Base-by-base conservation (phyloP, 2,888 invertebrate species). In the Pristionchus maxplancki region DNA sequence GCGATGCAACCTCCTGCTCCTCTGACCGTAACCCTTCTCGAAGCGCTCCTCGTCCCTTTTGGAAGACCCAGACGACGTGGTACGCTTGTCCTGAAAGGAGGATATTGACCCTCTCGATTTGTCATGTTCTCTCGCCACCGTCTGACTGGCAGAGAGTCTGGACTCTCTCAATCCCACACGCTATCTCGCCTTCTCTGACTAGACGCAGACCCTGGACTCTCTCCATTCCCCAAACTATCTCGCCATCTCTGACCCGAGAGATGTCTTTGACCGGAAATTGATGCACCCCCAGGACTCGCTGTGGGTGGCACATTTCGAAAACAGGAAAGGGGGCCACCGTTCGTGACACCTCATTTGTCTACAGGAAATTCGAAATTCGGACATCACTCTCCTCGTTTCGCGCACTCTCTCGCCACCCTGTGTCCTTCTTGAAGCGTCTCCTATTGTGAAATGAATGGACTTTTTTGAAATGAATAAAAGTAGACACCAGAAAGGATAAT, bases 51-150 rank as follows among this genome's bases (percentile, higher is more conserved):
- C 93, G 50, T 92, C 91, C 37, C 91, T 88, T 82, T 93, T 93
- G 62, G 93, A 93, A 15, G 93, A 93, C 17, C 93, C 93, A 9
- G 92, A 92, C 15, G 92, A 92, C 37, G 92, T 92, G n/a, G 93
- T 93, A 62, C 93, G 88, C 88, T 93, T 93, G 84, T 93, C 92
- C 92, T 93, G 67, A n/a, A 28, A 37, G 9, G 20, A 17, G 24
- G 34, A 20, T 24, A 31, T 34, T 64, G 64, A 64, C 71, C 37
- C 71, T 71, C 71, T 37, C 37, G 13, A 37, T 71, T 71, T 40
- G 3, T 6, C 71, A 40, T 37, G 34, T 37, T 37, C 34, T 71
- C 71, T 71, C 37, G 71, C 71, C 28, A 17, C 58, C n/a, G 58
- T 58, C 58, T 58, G 8, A 58, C 58, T 31, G 48, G 5, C 24